Conservation (phyloP, 2,113 vertebrate genomes). For the Dipodomys stephensi region DNA sequence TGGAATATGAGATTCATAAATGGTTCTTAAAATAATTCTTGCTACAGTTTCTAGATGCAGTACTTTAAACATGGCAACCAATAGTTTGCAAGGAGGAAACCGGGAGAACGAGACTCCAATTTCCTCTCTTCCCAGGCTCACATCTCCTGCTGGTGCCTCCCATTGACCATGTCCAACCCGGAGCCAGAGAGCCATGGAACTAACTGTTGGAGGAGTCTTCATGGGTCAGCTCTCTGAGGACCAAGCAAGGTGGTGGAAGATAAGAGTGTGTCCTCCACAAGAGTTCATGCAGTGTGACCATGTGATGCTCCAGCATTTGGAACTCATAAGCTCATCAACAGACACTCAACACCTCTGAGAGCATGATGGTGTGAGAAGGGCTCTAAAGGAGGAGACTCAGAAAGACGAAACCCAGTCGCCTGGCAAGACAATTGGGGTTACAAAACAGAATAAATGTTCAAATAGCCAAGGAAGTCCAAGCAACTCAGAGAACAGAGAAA, state of each 20-base stretch:
- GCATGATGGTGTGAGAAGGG: background rate
- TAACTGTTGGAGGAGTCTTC: background rate
- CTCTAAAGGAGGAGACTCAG: background rate
- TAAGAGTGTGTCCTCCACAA: background rate
- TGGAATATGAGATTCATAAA: background rate
- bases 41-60: background rate
- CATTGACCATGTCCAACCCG: background rate
- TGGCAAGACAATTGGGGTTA: background rate
- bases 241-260: background rate
- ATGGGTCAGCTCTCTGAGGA: background rate
- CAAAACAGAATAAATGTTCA: background rate
- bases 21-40: background rate
- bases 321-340: background rate
- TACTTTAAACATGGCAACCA: background rate
- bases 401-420: background rate
- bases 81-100: background rate
- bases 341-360: background rate
- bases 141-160: background rate
- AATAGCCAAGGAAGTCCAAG: background rate
- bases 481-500: background rate
- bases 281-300: background rate
- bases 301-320: background rate
- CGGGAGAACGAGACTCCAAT: background rate
- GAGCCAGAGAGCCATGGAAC: background rate
- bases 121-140: background rate